Percentiles rank a stretch among this genome's conserved stretches.
These are phyloP conservation scores for Macrotis lagotis DNA, from an alignment of 2,113 vertebrate species.

Conservation along the genomic window DNA sequence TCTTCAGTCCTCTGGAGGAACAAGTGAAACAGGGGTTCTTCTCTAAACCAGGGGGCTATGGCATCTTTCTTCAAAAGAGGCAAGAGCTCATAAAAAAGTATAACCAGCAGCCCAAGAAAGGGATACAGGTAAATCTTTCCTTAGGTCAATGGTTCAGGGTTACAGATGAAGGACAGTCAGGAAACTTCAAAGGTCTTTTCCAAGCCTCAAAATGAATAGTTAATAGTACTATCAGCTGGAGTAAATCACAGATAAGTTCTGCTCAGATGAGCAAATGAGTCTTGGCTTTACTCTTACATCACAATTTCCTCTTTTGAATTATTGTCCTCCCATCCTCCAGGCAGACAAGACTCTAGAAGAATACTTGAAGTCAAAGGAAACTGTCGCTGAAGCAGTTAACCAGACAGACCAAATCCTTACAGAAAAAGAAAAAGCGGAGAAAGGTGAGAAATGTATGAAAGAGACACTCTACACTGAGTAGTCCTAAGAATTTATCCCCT, in stretches of 20 bases:
- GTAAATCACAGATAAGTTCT: neutral
- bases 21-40: conserved; percentile 44
- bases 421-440: conserved; percentile 39
- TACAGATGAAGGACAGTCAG: neutral
- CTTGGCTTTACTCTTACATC: neutral
- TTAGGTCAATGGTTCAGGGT: neutral
- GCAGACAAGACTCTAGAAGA: conserved; percentile 65
- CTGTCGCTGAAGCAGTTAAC: conserved; percentile 47
- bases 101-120: conserved; percentile 53
- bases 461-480: neutral
- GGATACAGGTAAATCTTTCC: conserved; percentile 61
- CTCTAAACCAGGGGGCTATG: conserved; percentile 52
- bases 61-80: conserved; percentile 31
- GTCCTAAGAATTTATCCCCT: neutral
- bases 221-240: neutral
- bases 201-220: neutral
- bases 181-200: neutral
- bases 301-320: neutral
- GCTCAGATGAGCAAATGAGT: neutral
- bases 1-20: conserved; percentile 64
- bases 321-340: conserved; percentile 33
- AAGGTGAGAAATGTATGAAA: conserved; percentile 61
- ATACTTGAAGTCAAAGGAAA: conserved; percentile 67
- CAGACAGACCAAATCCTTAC: conserved; percentile 65
- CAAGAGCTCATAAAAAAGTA: conserved; percentile 59